These are phyloP conservation scores for Dendrolimus punctatus DNA, from an alignment of 1,140 invertebrate species.

Conservation along the genomic window DNA sequence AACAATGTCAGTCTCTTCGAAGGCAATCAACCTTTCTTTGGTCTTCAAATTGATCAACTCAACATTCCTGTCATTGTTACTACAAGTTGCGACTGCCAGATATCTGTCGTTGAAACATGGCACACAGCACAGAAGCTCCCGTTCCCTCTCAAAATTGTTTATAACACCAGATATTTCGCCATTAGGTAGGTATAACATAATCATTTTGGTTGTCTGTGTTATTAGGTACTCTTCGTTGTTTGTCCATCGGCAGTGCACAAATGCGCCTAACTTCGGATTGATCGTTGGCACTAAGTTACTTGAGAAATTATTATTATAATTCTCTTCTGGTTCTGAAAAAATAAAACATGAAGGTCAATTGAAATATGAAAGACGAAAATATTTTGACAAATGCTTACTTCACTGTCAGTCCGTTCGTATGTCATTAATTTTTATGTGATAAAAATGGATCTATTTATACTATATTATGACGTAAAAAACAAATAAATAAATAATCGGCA, in stretches of 20 bases:
- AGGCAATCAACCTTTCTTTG: slow-evolving; percentile 28
- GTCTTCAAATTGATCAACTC: slow-evolving; percentile 41
- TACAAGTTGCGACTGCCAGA: slow-evolving; percentile 30
- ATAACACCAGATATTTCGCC: slow-evolving; percentile 30
- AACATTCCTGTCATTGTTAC: slow-evolving; percentile 18
- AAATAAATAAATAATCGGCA: too few species aligned
- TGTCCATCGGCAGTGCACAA: slow-evolving; percentile 50
- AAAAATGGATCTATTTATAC: too few species aligned
- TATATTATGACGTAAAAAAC: too few species aligned
- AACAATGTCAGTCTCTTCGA: slow-evolving; percentile 37
- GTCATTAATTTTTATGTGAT: too few species aligned
- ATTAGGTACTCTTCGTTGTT: slow-evolving; percentile 46
- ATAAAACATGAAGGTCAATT: too few species aligned
- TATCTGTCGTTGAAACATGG: slow-evolving; percentile 45
- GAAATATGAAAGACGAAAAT: background rate
- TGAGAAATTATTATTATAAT: slow-evolving; percentile 38
- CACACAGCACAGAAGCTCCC: slow-evolving; percentile 38
- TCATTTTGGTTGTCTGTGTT: slow-evolving; percentile 42
- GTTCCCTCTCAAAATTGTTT: slow-evolving; percentile 37
- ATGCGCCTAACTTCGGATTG: slow-evolving; percentile 28
- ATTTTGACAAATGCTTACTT: too few species aligned
- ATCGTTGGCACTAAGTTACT: slow-evolving; percentile 27
- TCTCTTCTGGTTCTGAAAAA: slow-evolving; percentile 45
- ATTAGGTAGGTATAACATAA: slow-evolving; percentile 34
- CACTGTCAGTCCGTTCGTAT: too few species aligned